Percentiles rank a stretch among this genome's conserved stretches.
These are phyloP conservation scores for Columbina picui DNA, from an alignment of 2,113 vertebrate species.

Conservation along the genomic window DNA sequence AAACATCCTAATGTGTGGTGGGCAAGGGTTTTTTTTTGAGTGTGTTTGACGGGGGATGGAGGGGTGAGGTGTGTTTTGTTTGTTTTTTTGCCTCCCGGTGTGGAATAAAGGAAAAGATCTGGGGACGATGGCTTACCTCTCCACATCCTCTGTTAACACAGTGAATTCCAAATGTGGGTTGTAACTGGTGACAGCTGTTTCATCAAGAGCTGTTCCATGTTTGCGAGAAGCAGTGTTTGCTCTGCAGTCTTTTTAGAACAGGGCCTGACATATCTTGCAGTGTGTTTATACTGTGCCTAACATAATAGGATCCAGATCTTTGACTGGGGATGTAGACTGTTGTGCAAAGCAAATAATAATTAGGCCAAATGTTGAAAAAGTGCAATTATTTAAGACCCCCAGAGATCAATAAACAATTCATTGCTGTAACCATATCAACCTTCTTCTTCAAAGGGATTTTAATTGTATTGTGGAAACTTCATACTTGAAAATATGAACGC, in stretches of 20 bases:
- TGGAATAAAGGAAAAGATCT: background rate
- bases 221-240: background rate
- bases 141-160: background rate
- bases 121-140: background rate
- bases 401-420: background rate
- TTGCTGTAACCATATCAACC: background rate
- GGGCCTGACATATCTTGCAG: background rate
- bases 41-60: no score
- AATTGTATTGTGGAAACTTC: background rate
- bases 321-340: background rate
- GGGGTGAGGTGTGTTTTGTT: no score
- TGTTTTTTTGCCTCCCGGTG: no score
- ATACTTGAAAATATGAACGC: background rate
- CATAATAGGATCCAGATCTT: conserved; percentile 24
- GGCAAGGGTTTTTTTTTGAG: background rate
- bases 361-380: background rate
- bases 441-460: conserved; percentile 3
- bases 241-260: conserved; percentile 13
- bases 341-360: background rate
- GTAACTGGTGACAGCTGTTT: background rate
- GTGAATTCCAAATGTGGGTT: background rate
- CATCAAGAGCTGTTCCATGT: conserved; percentile 1
- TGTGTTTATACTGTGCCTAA: conserved; percentile 21
- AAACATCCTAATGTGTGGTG: background rate
- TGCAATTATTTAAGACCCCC: background rate